These are phyloP conservation scores for Prochilodus magdalenae DNA, from an alignment of 2,113 vertebrate genomes.

Conservation along the genomic window DNA sequence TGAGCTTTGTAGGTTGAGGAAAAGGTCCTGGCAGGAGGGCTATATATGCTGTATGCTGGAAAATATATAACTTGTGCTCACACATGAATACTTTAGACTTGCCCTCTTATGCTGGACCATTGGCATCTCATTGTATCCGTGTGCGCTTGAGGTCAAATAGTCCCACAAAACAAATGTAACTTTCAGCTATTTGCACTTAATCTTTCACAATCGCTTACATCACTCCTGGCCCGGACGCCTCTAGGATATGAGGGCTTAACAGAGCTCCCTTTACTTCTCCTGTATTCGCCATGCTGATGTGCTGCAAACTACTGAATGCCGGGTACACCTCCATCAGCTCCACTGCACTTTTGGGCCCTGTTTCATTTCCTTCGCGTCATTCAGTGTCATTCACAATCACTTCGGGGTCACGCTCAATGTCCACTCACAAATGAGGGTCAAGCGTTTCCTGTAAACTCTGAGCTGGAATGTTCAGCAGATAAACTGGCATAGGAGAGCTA, in stretches of 20 bases:
- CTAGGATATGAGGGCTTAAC: not conserved
- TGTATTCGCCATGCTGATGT: not conserved
- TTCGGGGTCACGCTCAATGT: slow-evolving; percentile 6
- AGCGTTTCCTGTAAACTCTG: slow-evolving; percentile 14
- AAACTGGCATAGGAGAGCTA: not conserved
- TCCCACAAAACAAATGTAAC: not conserved
- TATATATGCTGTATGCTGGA: too few species aligned
- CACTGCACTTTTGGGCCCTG: not conserved
- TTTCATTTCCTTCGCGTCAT: slow-evolving; percentile 14
- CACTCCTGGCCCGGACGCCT: not conserved
- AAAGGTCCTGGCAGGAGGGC: too few species aligned
- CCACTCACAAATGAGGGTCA: slow-evolving; percentile 18
- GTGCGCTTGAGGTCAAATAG: not conserved
- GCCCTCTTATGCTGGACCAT: not conserved
- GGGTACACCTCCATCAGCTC: not conserved
- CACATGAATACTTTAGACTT: not conserved
- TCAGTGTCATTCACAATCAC: not conserved
- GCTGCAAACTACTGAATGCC: not conserved
- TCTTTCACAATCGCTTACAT: slow-evolving; percentile 24
- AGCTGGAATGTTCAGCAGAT: not conserved
- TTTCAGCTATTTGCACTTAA: slow-evolving; percentile 12
- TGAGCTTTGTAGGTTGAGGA: too few species aligned
- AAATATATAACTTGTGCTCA: too few species aligned
- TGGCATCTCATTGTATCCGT: not conserved
- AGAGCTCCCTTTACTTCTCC: not conserved